Conservation (phyloP, 2,113 vertebrate genomes). For the Amphiprion percula region DNA sequence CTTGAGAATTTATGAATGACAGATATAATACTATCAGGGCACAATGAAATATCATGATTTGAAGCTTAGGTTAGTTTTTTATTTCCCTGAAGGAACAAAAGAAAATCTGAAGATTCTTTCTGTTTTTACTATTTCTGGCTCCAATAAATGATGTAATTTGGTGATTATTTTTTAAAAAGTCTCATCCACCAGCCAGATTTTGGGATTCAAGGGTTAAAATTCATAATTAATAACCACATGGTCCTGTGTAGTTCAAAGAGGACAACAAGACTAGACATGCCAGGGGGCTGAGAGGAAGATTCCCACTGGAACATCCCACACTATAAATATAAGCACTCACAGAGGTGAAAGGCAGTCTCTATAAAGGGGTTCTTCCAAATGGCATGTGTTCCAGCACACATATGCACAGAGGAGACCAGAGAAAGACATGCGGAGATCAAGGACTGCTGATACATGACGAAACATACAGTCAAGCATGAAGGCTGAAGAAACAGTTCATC, state of each 20-base stretch:
- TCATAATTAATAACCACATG: constrained; percentile 14
- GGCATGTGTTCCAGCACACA: neutral
- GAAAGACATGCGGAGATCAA: neutral
- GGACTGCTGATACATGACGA: neutral
- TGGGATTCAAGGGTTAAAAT: neutral
- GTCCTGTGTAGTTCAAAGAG: neutral
- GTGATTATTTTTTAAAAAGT: no score
- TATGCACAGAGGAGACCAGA: neutral
- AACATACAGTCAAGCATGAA: neutral
- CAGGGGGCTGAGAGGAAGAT: neutral
- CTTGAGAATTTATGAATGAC: no score
- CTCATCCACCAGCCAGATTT: no score
- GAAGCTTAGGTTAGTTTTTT: no score
- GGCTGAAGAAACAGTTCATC: neutral
- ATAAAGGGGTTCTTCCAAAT: neutral
- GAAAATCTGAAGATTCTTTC: no score
- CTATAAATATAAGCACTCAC: constrained; percentile 26
- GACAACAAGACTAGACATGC: neutral
- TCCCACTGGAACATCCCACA: constrained; percentile 11
- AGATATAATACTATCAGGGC: no score
- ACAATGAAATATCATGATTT: no score
- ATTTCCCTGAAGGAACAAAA: no score
- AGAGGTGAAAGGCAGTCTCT: neutral
- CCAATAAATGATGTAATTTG: no score
- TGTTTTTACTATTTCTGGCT: no score